Evolutionary conservation across 2,113 vertebrate species (phyloP).

Genomic region (Oreotrochilus melanogaster): DNA sequence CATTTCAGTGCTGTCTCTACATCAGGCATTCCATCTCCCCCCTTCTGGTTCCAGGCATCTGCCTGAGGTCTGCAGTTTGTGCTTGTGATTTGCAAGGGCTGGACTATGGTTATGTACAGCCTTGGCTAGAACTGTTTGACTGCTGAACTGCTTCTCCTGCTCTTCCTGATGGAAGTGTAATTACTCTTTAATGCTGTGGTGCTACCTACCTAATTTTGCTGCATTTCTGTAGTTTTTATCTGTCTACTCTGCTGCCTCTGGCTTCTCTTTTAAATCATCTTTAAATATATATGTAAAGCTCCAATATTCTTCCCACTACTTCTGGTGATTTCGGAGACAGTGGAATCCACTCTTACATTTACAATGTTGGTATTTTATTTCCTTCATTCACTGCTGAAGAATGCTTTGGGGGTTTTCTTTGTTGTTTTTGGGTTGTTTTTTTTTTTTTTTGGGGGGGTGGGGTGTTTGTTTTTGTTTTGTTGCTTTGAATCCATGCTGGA

Average conservation of each 20-base stretch:
- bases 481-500: neutral
- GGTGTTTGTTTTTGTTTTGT: neutral
- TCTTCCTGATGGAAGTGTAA: neutral
- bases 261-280: neutral
- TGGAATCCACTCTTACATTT: neutral
- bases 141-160: neutral
- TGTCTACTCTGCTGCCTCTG: neutral
- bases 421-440: too few relatives aligned
- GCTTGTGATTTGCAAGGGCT: constrained; percentile 16
- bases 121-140: neutral
- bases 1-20: neutral
- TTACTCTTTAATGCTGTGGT: neutral
- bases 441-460: too few relatives aligned
- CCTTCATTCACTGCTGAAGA: neutral
- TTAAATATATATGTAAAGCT: neutral
- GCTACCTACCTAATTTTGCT: neutral
- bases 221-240: neutral
- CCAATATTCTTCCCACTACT: neutral
- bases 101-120: neutral
- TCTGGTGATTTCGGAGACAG: neutral
- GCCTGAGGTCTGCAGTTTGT: constrained; percentile 28
- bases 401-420: neutral
- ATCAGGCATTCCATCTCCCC: neutral
- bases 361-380: neutral
- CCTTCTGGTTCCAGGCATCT: neutral